Conservation (phyloP, 2,888 invertebrate genomes). For the Perithous albicinctus region DNA sequence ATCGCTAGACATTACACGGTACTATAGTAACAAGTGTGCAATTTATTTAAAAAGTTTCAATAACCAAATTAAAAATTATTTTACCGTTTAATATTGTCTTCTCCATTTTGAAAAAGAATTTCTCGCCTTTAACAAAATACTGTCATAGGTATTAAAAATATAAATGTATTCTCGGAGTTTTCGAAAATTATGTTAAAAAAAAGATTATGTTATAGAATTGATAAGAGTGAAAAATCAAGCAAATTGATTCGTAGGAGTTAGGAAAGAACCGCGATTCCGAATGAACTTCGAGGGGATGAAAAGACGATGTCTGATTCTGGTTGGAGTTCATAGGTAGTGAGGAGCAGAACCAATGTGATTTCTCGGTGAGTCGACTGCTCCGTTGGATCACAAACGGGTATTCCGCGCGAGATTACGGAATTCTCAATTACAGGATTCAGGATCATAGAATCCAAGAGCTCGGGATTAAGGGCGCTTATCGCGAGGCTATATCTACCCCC, state of each 20-base stretch:
- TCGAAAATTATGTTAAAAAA: too few relatives aligned
- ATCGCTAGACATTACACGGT: too few relatives aligned
- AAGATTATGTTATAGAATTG: background rate
- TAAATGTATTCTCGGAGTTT: too few relatives aligned
- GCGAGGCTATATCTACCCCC: conserved; percentile 66
- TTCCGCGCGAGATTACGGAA: conserved; percentile 73
- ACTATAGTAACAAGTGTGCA: too few relatives aligned
- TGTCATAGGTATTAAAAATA: background rate
- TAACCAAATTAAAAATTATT: background rate
- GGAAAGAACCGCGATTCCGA: background rate
- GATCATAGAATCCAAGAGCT: conserved; percentile 76
- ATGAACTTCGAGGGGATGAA: background rate
- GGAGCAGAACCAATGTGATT: conserved; percentile 14
- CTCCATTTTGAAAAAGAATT: background rate
- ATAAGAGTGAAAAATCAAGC: background rate
- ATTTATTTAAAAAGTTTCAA: too few relatives aligned
- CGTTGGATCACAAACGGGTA: conserved; percentile 24
- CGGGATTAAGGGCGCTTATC: conserved; percentile 76
- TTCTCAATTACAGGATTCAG: conserved; percentile 76
- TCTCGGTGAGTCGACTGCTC: conserved; percentile 7
- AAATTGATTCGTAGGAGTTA: background rate
- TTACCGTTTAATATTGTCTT: background rate
- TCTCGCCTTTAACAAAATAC: background rate
- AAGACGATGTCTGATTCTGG: background rate
- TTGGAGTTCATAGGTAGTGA: conserved; percentile 1